These are phyloP conservation scores for Polypterus bichir DNA, from an alignment of 2,113 vertebrate genomes.

Conservation along the genomic window DNA sequence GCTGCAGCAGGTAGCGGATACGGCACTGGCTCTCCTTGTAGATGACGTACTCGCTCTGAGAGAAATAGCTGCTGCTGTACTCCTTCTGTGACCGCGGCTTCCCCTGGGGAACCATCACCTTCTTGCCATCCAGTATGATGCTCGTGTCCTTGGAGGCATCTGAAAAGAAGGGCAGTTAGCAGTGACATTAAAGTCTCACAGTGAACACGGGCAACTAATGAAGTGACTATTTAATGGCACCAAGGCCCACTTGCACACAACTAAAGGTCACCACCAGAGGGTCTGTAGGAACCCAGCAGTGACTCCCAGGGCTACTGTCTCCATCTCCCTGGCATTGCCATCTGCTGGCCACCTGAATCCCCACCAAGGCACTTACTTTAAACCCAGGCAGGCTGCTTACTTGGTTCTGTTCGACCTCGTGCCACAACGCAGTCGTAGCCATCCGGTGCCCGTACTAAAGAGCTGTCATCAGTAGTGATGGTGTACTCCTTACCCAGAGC, in stretches of 20 bases:
- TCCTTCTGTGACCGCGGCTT: constrained; percentile 34
- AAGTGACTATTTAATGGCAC: too few species aligned
- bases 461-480: constrained; percentile 42
- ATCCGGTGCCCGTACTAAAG: constrained; percentile 38
- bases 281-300: too few species aligned
- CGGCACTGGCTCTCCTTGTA: constrained; percentile 77
- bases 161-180: constrained; percentile 23
- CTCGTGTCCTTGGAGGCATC: constrained; percentile 56
- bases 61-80: constrained; percentile 51
- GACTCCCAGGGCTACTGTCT: too few species aligned
- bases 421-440: constrained; percentile 71
- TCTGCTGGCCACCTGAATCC: too few species aligned
- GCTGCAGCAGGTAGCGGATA: constrained; percentile 70
- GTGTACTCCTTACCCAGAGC: constrained; percentile 63
- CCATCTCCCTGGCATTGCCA: too few species aligned
- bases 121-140: constrained; percentile 60
- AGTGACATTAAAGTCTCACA: too few species aligned
- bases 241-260: too few species aligned
- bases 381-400: constrained; percentile 31
- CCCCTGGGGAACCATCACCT: constrained; percentile 68
- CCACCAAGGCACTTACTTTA: too few species aligned
- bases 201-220: too few species aligned
- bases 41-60: constrained; percentile 79
- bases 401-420: constrained; percentile 61
- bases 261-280: too few species aligned